Evolutionary conservation across 2,888 invertebrate genomes (phyloP).

Genomic region (Rapana venosa): DNA sequence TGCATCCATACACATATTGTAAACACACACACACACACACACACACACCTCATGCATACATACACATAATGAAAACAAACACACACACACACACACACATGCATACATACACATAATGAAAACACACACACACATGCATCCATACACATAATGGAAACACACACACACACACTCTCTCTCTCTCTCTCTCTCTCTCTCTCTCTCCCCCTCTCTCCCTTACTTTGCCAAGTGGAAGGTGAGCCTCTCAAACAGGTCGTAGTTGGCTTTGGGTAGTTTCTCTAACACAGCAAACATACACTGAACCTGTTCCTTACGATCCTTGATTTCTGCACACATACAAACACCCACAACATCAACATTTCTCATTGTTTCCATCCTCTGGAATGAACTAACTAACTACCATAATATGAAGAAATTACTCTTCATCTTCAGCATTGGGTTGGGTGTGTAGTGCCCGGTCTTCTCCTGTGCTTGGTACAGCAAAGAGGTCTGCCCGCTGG

Average conservation of each 20-base stretch:
- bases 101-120: background rate
- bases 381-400: no score
- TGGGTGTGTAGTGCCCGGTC: no score
- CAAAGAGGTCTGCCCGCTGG: no score
- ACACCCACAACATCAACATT: conserved; percentile 43
- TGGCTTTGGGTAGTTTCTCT: conserved; percentile 91
- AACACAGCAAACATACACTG: conserved; percentile 91
- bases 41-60: background rate
- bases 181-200: no score
- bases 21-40: background rate
- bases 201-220: conserved; percentile 65
- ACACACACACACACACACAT: background rate
- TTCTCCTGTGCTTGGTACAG: no score
- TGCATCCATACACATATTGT: background rate
- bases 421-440: no score
- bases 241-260: conserved; percentile 93
- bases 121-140: no score
- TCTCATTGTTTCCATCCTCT: no score
- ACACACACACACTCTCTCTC: no score
- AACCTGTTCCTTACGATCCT: conserved; percentile 89
- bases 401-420: no score
- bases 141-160: no score
- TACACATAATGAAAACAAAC: background rate
- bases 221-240: conserved; percentile 93
- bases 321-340: conserved; percentile 82